Conservation (phyloP, 2,113 vertebrate species). For the Poeciliopsis retropinna region DNA sequence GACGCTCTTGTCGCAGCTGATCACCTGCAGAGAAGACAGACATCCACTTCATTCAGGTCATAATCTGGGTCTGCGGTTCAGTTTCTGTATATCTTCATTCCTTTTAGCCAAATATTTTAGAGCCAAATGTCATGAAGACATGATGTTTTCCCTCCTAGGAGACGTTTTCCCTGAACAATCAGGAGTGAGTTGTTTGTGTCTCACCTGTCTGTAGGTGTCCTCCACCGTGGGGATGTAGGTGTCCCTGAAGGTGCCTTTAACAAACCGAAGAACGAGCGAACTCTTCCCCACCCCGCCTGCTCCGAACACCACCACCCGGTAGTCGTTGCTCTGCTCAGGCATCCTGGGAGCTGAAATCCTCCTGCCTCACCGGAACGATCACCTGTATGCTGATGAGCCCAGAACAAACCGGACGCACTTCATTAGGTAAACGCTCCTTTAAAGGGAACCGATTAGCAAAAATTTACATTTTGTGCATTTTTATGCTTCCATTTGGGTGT, state of each 20-base stretch:
- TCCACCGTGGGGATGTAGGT: conserved; percentile 95
- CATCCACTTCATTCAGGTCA: background rate
- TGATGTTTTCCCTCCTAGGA: background rate
- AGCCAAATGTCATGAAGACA: too few species aligned
- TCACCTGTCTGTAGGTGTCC: conserved; percentile 90
- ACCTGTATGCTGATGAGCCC: conserved; percentile 9
- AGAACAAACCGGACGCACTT: background rate
- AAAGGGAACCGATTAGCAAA: too few species aligned
- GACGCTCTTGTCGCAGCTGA: conserved; percentile 96
- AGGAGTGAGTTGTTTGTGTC: background rate
- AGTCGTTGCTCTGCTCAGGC: conserved; percentile 95
- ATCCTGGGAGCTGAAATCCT: conserved; percentile 76
- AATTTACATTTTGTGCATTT: too few species aligned
- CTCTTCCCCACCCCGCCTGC: conserved; percentile 94
- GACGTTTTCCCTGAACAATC: background rate
- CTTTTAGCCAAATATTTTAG: background rate
- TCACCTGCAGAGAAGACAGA: conserved; percentile 75
- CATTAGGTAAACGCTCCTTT: background rate
- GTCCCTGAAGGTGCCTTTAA: conserved; percentile 94
- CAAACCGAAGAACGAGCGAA: conserved; percentile 93
- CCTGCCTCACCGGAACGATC: conserved; percentile 12
- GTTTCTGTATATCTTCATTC: background rate
- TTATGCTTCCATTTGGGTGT: too few species aligned
- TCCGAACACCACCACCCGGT: conserved; percentile 93
- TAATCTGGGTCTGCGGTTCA: too few species aligned